Evolutionary conservation across 2,888 invertebrate species (phyloP), one percentile per base, ranked within the genome.

Genomic region (Plutella xylostella): DNA sequence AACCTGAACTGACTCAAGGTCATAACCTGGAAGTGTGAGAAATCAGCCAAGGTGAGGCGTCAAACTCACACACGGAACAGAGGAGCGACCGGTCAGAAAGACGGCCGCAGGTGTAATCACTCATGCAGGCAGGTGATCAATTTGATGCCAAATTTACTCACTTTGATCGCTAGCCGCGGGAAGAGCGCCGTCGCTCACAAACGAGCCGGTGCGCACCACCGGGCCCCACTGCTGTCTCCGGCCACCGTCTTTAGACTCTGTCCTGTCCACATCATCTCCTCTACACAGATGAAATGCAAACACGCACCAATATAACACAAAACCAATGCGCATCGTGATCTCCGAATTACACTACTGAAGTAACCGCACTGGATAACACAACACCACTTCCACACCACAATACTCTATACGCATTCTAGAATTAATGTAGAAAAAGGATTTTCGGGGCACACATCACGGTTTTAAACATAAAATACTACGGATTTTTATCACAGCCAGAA

Each of bases 281-380:
- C 73, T 75, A 61, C 79, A 78, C 62, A 82, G 59, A 68, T 82
- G 80, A 66, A 82, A 66, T 62, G 70, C 76, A 61, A 78, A 74
- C 67, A 83, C 76, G 75, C 80, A 83, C 79, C 79, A 82, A 74
- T 79, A 83, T 55, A 83, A 68, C 65, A 79, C 69, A 65, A 80
- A 68, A 75, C 74, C 76, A 72, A 82, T 71, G 78, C 79, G 82
- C 83, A 83, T 83, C 68, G 76, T 83, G 74, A 78, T 72, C 66
- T 68, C 57, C 65, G 67, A 71, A 76, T 77, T 71, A 74, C 77
- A 79, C 72, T 48, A 75, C 58, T 64, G 60, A 63, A 72, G 61
- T 63, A 65, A 73, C 63, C 63, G 63, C 63, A 69, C 66, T 54
- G 55, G 53, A 67, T 57, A 65, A 70, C 63, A 74, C 55, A 63